Conservation (phyloP, 2,888 invertebrate species). For the Plusia festucae region DNA sequence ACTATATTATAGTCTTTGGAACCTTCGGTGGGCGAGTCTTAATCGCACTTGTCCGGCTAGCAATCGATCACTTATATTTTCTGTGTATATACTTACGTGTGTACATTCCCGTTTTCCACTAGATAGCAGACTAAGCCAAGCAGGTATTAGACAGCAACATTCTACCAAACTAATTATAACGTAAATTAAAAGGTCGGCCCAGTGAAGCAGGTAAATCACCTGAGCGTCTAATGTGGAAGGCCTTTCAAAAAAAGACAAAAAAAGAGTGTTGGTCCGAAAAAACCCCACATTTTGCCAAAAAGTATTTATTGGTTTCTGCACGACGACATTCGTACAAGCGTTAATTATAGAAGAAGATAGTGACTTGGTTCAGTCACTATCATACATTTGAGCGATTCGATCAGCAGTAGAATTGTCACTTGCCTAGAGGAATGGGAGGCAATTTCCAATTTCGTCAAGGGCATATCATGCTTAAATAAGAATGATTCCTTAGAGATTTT, state of each 20-base stretch:
- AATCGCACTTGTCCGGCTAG: no score
- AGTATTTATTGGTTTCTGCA: background rate
- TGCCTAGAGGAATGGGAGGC: no score
- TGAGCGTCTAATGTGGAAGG: background rate
- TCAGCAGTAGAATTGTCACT: no score
- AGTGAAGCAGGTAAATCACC: background rate
- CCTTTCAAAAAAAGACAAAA: no score
- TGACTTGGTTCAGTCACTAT: no score
- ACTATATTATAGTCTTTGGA: no score
- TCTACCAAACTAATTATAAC: background rate
- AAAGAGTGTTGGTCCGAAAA: background rate
- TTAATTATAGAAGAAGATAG: background rate
- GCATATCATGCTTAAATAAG: no score
- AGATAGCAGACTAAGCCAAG: background rate
- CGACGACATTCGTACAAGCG: background rate
- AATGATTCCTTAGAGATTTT: no score
- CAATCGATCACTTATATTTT: no score
- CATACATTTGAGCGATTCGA: no score
- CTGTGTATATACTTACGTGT: background rate
- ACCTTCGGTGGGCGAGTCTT: no score
- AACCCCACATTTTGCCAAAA: background rate
- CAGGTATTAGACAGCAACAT: slow-evolving; percentile 4
- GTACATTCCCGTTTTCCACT: background rate
- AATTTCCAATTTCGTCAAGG: no score
- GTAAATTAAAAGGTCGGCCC: background rate